Conservation (phyloP, 2,888 invertebrate species). For the Drosophila barbarae region DNA sequence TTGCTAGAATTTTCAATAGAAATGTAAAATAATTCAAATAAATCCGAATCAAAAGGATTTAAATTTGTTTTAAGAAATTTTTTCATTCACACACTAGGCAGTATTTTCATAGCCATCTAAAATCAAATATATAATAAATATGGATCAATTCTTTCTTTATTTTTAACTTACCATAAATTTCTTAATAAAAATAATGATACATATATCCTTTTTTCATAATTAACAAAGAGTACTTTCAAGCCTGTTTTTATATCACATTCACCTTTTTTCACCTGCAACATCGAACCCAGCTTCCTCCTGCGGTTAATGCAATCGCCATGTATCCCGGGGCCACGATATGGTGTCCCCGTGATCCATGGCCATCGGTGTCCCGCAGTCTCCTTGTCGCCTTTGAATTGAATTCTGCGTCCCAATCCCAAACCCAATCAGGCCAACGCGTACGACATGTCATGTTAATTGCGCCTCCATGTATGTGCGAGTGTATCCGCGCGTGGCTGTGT, state of each 20-base stretch:
- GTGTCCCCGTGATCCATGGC: constrained; percentile 14
- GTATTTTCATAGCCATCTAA: neutral
- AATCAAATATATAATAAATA: no score
- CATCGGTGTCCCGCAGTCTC: constrained; percentile 1
- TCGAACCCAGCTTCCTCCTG: constrained; percentile 47
- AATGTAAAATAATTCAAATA: neutral
- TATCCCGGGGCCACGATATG: constrained; percentile 11
- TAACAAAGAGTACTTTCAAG: neutral
- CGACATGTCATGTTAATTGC: constrained; percentile 73
- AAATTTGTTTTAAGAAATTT: neutral
- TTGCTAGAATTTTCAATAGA: neutral
- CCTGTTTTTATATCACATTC: neutral
- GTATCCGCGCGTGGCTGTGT: constrained; percentile 15
- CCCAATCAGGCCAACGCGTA: constrained; percentile 67
- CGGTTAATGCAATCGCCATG: constrained; percentile 66
- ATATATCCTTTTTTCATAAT: no score
- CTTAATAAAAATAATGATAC: neutral
- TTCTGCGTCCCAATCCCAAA: constrained; percentile 21
- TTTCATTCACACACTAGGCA: neutral
- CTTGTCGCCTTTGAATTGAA: constrained; percentile 16
- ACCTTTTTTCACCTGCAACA: constrained; percentile 48
- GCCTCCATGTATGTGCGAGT: constrained; percentile 23
- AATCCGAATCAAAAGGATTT: neutral
- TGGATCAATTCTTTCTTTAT: no score
- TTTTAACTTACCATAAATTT: neutral